Base-by-base conservation (phyloP, 2,113 vertebrate species). In the Hucho hucho region DNA sequence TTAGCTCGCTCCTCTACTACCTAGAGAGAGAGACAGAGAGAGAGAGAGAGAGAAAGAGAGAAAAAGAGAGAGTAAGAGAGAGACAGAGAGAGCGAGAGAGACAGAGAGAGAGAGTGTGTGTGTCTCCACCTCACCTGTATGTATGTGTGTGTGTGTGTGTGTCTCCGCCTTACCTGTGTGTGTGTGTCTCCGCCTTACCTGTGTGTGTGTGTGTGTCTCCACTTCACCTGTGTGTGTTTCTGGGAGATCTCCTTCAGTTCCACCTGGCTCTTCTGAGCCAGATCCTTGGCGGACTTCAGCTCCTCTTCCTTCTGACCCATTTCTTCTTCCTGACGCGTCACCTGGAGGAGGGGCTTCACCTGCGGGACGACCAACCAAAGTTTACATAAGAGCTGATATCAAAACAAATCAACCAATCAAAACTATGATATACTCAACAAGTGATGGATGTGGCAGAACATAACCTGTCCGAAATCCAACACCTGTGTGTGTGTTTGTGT, bases 301-400 rank as follows among this genome's bases (percentile, higher is more conserved):
- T 99, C 97, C 4, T 97, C 97, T 0, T 99, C 96, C 81, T 97
- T 98, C 75, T 96, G 95, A 75, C 95, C 94, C 95, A 99, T 97
- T 83, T 99, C 97, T 82, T 99, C 97, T 73, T 99, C 97, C 82
- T 98, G 97, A 56, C 97, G 92, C 3, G 97, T 97, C 77, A 99
- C 97, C 87, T 99, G 97, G 58, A 99, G 94, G 89, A 99, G 89
- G 0, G 97, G 97, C 91, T 99, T 99, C 83, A 99, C 97, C 97
- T 99, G 80, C 4, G 72, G 12, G n/a, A 64, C 65, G 77, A 25
- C 28, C 66, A 14, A 46, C 29, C 22, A 22, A 59, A 37, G 43
- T 47, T 24, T 64, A 13, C 22, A 14, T 64, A 28, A 68, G 4
- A 32, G 37, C 5, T 6, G 26, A 2, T 1, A 18, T 28, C 37